Percentiles rank a stretch among this genome's conserved stretches.
Evolutionary conservation across 2,888 invertebrate genomes (phyloP).

Genomic region (Hemicrepidius hirtus): DNA sequence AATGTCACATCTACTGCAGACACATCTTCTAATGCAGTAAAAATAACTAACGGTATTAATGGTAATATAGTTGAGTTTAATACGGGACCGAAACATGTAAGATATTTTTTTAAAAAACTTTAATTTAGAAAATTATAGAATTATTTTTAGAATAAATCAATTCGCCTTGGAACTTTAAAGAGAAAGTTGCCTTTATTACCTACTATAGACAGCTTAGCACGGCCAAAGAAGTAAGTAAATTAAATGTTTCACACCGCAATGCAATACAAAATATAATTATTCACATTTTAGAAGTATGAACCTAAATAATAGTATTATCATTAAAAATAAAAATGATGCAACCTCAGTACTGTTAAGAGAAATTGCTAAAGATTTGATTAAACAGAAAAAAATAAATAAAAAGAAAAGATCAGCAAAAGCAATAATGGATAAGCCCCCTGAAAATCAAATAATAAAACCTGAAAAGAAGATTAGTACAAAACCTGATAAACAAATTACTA

Average conservation of each 20-base stretch:
- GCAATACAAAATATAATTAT: too few species aligned
- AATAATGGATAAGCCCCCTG: background rate
- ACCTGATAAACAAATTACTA: too few species aligned
- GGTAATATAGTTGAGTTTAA: background rate
- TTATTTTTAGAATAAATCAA: slow-evolving; percentile 7
- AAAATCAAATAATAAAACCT: background rate
- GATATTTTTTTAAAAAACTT: too few species aligned
- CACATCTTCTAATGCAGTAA: background rate
- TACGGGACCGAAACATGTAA: background rate
- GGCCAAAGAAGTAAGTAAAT: slow-evolving; percentile 27
- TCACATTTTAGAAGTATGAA: too few species aligned
- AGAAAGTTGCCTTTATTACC: slow-evolving; percentile 24
- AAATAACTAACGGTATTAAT: background rate
- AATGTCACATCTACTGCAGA: background rate
- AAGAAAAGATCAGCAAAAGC: background rate
- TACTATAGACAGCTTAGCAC: slow-evolving; percentile 27
- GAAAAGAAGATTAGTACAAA: too few species aligned
- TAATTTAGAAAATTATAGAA: background rate
- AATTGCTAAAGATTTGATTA: background rate
- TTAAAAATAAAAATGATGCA: background rate
- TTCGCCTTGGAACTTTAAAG: background rate
- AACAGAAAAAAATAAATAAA: background rate
- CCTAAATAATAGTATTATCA: background rate
- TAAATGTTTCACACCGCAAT: background rate
- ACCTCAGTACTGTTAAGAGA: background rate